phyloP scores from a whole-genome alignment of 2,888 invertebrate species.

The Lepetodrilus schrolli region DNA sequence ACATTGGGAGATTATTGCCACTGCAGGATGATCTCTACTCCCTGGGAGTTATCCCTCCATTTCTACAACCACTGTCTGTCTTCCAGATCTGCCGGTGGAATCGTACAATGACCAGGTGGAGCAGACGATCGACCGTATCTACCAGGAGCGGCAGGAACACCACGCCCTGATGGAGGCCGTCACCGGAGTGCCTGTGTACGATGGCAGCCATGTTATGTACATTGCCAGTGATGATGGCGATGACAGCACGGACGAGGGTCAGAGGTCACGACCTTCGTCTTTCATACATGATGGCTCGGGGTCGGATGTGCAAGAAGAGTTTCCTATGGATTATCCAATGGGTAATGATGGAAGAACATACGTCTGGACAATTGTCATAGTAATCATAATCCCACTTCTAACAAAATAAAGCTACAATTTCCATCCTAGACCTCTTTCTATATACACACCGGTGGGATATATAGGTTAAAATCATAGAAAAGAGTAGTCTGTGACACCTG shows the following conservation, averaged over 20 bases:
- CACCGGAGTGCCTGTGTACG: neutral
- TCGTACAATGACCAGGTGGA: constrained; percentile 11
- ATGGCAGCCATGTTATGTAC: neutral
- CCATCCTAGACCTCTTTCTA: too few species aligned
- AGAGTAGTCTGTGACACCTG: too few species aligned
- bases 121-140: constrained; percentile 32
- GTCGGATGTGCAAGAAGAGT: neutral
- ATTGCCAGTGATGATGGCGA: neutral
- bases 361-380: too few species aligned
- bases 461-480: too few species aligned
- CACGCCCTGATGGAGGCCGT: constrained; percentile 13
- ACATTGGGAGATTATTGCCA: too few species aligned
- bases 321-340: neutral
- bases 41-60: too few species aligned
- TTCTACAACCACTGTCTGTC: too few species aligned
- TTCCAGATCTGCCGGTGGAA: constrained; percentile 3
- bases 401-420: too few species aligned
- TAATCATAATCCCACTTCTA: too few species aligned
- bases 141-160: constrained; percentile 20
- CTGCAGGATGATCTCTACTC: too few species aligned
- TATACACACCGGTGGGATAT: too few species aligned
- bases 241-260: constrained; percentile 3
- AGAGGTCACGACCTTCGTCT: constrained; percentile 11
- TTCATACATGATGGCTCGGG: constrained; percentile 11
- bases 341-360: too few species aligned